Conservation (phyloP, 2,797 vertebrate species). For the Lagodon rhomboides region DNA sequence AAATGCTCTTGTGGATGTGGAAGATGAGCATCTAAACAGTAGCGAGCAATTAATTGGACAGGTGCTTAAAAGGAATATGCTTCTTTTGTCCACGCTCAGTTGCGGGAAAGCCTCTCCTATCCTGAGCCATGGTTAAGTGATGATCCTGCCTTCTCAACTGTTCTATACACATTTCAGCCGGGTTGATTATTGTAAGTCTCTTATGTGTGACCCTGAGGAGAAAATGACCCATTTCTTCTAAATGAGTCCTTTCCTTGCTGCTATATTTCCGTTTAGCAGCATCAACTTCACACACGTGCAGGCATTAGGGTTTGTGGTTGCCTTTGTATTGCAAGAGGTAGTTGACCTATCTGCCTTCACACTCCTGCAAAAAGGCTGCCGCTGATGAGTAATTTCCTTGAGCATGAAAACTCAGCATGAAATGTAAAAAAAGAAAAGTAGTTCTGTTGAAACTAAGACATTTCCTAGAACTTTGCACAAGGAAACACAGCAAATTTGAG, state of each 20-base stretch:
- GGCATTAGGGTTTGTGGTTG: conserved; percentile 53
- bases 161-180: conserved; percentile 1
- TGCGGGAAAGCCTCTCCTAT: background rate
- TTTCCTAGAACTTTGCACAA: conserved; percentile 60
- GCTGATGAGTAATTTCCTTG: conserved; percentile 69
- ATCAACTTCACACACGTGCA: conserved; percentile 53
- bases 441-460: conserved; percentile 53
- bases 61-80: too few species aligned
- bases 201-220: conserved; percentile 20
- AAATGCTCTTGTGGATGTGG: background rate
- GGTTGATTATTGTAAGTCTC: conserved; percentile 60
- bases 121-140: background rate
- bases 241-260: conserved; percentile 58
- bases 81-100: background rate
- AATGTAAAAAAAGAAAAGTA: conserved; percentile 18
- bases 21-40: background rate
- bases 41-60: background rate
- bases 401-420: conserved; percentile 22
- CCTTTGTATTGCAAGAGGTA: background rate
- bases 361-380: conserved; percentile 2
- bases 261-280: conserved; percentile 49
- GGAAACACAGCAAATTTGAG: background rate
- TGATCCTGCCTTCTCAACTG: background rate
- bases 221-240: conserved; percentile 71
- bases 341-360: conserved; percentile 32